Evolutionary conservation across 2,888 invertebrate genomes (phyloP).

Genomic region (Oxytorus armatus): DNA sequence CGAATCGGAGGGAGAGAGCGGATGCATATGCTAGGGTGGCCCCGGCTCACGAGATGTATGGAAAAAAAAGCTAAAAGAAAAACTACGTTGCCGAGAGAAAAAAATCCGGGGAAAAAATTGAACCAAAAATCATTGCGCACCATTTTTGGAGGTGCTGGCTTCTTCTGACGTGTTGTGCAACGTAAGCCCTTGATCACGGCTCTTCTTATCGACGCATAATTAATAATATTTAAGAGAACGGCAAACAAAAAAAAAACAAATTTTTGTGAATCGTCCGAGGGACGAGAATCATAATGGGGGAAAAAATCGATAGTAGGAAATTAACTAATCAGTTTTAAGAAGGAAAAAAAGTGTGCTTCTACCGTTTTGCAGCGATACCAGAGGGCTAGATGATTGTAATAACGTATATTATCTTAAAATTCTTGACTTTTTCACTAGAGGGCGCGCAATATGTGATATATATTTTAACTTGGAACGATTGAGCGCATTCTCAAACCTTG

Average conservation of each 20-base stretch:
- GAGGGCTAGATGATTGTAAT: conserved; percentile 45
- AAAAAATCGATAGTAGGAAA: conserved; percentile 17
- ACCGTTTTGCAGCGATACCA: neutral
- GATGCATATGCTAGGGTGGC: conserved; percentile 90
- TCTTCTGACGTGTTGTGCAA: conserved; percentile 50
- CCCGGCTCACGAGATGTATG: conserved; percentile 48
- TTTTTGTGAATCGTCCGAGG: neutral
- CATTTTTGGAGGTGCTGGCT: no score
- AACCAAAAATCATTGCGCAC: no score
- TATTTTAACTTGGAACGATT: conserved; percentile 66
- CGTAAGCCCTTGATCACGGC: conserved; percentile 62
- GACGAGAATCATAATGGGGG: neutral
- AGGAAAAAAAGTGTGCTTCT: conserved; percentile 37
- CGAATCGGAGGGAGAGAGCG: conserved; percentile 93
- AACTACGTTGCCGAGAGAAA: conserved; percentile 7
- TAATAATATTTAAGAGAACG: conserved; percentile 3
- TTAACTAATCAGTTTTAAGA: neutral
- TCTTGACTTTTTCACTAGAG: conserved; percentile 55
- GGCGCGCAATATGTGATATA: conserved; percentile 63
- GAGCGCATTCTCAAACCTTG: no score
- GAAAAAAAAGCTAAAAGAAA: conserved; percentile 44
- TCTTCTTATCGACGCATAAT: conserved; percentile 10
- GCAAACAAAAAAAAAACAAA: neutral
- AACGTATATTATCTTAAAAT: conserved; percentile 42
- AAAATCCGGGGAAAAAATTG: neutral